A percentile compares a stretch with the other conserved stretches of the same genome.
These are phyloP conservation scores for Drosophila equinoxialis DNA, from an alignment of 1,140 invertebrate species.

Conservation along the genomic window DNA sequence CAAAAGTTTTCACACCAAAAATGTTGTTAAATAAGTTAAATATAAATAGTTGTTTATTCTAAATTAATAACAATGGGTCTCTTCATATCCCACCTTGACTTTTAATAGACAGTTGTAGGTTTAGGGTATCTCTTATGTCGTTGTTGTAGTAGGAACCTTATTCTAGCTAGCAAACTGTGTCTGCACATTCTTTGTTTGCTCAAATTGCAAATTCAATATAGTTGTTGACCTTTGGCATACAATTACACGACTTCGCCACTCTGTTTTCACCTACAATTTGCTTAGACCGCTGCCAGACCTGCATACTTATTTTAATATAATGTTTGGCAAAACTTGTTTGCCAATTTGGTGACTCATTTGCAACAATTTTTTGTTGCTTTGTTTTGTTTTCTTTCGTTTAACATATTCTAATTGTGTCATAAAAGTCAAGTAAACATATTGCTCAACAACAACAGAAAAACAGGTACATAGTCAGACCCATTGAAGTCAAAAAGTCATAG, in stretches of 20 bases:
- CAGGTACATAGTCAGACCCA: conserved; percentile 5
- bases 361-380: conserved; percentile 11
- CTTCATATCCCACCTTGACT: too few relatives aligned
- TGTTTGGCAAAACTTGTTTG: conserved; percentile 33
- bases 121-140: not conserved
- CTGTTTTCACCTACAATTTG: conserved; percentile 9
- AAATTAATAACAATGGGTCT: too few relatives aligned
- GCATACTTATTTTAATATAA: not conserved
- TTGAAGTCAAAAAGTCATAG: not conserved
- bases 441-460: not conserved
- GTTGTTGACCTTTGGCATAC: conserved; percentile 70
- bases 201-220: conserved; percentile 51
- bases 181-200: conserved; percentile 22
- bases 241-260: conserved; percentile 42
- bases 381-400: conserved; percentile 27
- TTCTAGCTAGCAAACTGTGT: not conserved
- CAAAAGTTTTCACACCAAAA: too few relatives aligned
- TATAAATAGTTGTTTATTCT: too few relatives aligned
- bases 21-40: too few relatives aligned
- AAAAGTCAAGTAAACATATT: conserved; percentile 48
- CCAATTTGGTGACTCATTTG: conserved; percentile 21
- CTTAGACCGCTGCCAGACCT: conserved; percentile 36
- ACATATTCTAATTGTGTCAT: conserved; percentile 64
- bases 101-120: too few relatives aligned
- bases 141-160: too few relatives aligned